Percentiles rank a stretch among this genome's conserved stretches.
phyloP scores from a whole-genome alignment of 1,140 invertebrate species.

The Contarinia nasturtii region DNA sequence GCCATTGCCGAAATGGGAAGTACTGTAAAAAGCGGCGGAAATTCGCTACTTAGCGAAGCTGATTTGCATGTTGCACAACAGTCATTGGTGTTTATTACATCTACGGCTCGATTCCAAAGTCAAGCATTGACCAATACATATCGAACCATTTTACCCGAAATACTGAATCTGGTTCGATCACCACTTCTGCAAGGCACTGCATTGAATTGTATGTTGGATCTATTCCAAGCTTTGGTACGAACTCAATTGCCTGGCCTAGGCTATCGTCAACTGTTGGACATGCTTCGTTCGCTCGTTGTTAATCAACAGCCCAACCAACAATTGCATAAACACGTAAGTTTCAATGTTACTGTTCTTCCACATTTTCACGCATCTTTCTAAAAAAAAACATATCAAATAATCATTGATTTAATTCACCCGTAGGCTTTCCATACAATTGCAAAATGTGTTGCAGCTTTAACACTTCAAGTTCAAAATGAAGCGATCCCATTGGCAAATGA shows the following conservation, averaged over 20 bases:
- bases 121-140: conserved; percentile 20
- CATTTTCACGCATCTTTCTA: not conserved
- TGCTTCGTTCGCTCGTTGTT: conserved; percentile 44
- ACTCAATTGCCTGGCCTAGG: conserved; percentile 59
- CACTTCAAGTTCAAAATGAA: conserved; percentile 52
- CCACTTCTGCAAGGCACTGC: conserved; percentile 76
- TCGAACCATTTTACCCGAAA: conserved; percentile 59
- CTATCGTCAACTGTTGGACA: conserved; percentile 56
- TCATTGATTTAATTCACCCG: not conserved
- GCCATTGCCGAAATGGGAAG: conserved; percentile 55
- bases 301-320: conserved; percentile 20
- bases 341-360: not conserved
- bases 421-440: conserved; percentile 81
- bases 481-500: conserved; percentile 65
- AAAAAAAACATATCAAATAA: not conserved
- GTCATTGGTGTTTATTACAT: conserved; percentile 50
- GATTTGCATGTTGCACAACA: conserved; percentile 93
- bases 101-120: conserved; percentile 32
- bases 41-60: conserved; percentile 75
- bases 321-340: conserved; percentile 24
- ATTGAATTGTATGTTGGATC: conserved; percentile 72
- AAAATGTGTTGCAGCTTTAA: conserved; percentile 86
- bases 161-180: conserved; percentile 71
- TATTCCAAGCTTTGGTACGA: conserved; percentile 74
- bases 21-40: too few species aligned